Evolutionary conservation across 2,113 vertebrate genomes (phyloP), one percentile per base, ranked within the genome.

Genomic region (Neodon shergylaensis): DNA sequence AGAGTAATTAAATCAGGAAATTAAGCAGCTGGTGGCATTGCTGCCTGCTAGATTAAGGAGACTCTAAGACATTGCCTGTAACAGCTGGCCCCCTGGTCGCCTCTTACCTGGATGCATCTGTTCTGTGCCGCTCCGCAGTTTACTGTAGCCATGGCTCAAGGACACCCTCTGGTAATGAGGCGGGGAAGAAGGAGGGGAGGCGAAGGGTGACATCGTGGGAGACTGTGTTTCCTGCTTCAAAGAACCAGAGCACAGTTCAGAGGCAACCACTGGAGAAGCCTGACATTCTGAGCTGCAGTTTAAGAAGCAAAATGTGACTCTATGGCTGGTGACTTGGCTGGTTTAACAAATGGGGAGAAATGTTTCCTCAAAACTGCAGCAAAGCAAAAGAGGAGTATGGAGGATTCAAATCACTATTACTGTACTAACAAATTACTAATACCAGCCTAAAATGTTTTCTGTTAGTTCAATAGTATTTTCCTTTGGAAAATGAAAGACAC

Each of bases 111-210:
- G 94, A 87, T 98, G 98, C 74, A 98, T 98, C 96, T 99, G 95
- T 61, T 99, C 99, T 22, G 98, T 95, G 39, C 98, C 98, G 87
- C 98, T 99, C 97, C 99, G 98, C 96, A 98, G 97, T 97, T 98
- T 98, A 94, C 97, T 39, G 96, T 99, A 99, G n/a, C 98, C 98
- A 87, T 98, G 98, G 97, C 90, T 98, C 94, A 98, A 95, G 94
- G 98, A 94, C 96, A 98, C 98, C 98, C 98, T 98, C 98, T 98
- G 98, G 97, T 99, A 99, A 90, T 97, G 98, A 94, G 98, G 98
- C 0, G 99, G 99, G 68, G 99, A 99, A 97, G 97, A 97, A 95
- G 99, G 99, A 42, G 99, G 99, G 7, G 99, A 99, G 83, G 98
- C 98, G 86, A 98, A 95, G 0, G 99, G 99, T 21, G 99, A 99